Conservation (phyloP, 2,888 invertebrate species). For the Erebia aethiops region DNA sequence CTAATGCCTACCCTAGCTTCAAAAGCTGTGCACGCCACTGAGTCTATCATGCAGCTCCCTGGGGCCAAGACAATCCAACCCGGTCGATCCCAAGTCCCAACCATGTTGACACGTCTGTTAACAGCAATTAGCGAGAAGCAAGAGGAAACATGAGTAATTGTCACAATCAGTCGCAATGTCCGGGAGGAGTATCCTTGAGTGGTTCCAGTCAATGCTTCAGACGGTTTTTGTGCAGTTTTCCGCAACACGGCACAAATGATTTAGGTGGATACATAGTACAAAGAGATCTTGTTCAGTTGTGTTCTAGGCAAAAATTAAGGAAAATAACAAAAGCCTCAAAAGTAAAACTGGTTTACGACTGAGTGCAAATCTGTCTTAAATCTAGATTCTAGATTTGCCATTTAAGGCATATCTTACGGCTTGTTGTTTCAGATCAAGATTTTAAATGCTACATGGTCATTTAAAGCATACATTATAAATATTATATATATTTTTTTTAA, state of each 20-base stretch:
- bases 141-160: constrained; percentile 53
- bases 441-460: too few relatives aligned
- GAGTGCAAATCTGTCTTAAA: not conserved
- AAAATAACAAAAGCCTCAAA: not conserved
- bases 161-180: constrained; percentile 52
- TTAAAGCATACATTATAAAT: too few relatives aligned
- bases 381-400: not conserved
- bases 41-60: too few relatives aligned
- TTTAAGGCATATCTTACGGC: too few relatives aligned
- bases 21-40: too few relatives aligned
- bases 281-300: not conserved
- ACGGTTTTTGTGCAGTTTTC: constrained; percentile 44
- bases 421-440: too few relatives aligned
- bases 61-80: not conserved
- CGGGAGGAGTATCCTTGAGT: constrained; percentile 47
- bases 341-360: not conserved
- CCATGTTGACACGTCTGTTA: not conserved
- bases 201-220: constrained; percentile 51
- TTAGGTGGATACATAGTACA: not conserved
- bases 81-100: not conserved
- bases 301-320: not conserved
- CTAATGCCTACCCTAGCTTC: too few relatives aligned
- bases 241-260: constrained; percentile 47
- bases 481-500: too few relatives aligned
- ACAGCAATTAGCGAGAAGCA: constrained; percentile 5